A percentile compares a stretch with the other conserved stretches of the same genome.
phyloP scores from a whole-genome alignment of 2,797 vertebrate species.

The Ctenopoma multispine region DNA sequence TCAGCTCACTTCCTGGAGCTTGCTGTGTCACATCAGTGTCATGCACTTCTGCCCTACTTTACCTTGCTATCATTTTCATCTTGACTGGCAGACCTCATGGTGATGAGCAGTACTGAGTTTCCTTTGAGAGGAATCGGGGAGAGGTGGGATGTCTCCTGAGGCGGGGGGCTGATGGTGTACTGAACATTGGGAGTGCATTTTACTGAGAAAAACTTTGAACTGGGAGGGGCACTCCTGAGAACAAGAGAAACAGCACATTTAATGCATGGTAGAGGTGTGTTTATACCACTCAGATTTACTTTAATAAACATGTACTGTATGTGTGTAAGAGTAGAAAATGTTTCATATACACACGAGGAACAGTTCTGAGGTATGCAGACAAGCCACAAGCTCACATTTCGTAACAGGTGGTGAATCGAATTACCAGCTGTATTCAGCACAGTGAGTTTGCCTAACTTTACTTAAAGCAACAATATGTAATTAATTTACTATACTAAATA shows the following conservation, averaged over 20 bases:
- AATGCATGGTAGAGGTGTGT: neutral
- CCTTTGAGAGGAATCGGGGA: conserved; percentile 52
- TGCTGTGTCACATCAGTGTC: neutral
- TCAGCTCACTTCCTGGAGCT: neutral
- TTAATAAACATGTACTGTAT: neutral
- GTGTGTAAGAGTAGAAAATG: neutral
- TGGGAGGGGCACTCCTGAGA: conserved; percentile 87
- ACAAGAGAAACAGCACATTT: neutral
- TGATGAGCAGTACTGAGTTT: conserved; percentile 81
- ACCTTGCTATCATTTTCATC: conserved; percentile 91
- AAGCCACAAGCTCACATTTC: conserved; percentile 18
- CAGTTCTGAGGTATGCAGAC: rapidly evolving
- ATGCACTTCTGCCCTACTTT: conserved; percentile 25
- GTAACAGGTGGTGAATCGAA: conserved; percentile 30
- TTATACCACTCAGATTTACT: neutral
- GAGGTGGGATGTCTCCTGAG: conserved; percentile 9
- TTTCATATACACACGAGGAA: neutral
- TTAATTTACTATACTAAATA: too few relatives aligned
- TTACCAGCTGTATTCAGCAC: conserved; percentile 1
- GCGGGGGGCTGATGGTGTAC: conserved; percentile 72
- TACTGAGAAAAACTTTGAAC: conserved; percentile 86
- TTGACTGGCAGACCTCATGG: conserved; percentile 84
- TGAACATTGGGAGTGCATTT: conserved; percentile 84
- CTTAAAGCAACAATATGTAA: too few relatives aligned
- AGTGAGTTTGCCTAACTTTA: neutral